Percentiles rank a stretch among this genome's conserved stretches.
phyloP scores from a whole-genome alignment of 2,888 invertebrate species.

The Drosophila algonquin region DNA sequence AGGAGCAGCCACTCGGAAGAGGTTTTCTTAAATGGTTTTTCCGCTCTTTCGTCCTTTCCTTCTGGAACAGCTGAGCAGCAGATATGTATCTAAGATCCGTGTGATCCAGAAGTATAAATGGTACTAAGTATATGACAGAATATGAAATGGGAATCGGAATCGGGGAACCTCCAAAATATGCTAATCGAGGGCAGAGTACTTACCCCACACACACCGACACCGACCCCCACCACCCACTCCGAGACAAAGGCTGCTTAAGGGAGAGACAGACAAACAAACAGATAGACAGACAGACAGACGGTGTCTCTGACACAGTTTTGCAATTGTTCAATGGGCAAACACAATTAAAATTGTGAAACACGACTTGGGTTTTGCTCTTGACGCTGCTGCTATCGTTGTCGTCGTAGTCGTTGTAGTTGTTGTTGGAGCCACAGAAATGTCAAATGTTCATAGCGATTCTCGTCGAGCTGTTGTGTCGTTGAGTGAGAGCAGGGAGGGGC shows the following conservation, averaged over 20 bases:
- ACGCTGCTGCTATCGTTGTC: constrained; percentile 18
- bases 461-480: background rate
- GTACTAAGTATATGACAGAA: background rate
- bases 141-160: constrained; percentile 12
- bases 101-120: background rate
- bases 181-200: constrained; percentile 21
- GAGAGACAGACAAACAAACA: constrained; percentile 25
- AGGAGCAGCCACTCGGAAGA: too few relatives aligned
- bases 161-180: constrained; percentile 40
- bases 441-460: constrained; percentile 46
- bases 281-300: constrained; percentile 26
- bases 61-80: too few relatives aligned
- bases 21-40: too few relatives aligned
- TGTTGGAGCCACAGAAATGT: constrained; percentile 50
- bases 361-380: constrained; percentile 62
- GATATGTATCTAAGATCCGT: too few relatives aligned
- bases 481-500: constrained; percentile 1
- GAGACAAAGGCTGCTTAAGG: constrained; percentile 22
- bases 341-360: constrained; percentile 68
- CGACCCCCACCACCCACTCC: constrained; percentile 38
- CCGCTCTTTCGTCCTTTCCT: background rate
- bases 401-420: constrained; percentile 18
- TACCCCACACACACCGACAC: background rate
- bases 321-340: constrained; percentile 66
- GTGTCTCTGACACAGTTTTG: constrained; percentile 58